Percentiles rank a stretch among this genome's conserved stretches.
Conservation (phyloP, 1,140 invertebrate species). For the Maniola jurtina region DNA sequence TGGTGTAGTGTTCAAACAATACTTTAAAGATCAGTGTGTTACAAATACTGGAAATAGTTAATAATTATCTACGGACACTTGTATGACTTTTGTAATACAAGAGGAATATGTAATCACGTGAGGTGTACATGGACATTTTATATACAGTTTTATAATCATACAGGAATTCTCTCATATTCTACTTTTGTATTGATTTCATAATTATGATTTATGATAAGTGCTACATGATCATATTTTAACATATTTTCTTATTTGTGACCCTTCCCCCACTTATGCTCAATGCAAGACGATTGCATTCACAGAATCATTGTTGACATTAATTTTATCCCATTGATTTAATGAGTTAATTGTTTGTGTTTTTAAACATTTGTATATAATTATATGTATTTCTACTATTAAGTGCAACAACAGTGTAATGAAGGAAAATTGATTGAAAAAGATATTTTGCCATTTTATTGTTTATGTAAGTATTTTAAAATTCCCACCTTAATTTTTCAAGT, state of each 20-base stretch:
- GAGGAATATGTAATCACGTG: conserved; percentile 60
- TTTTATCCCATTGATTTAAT: conserved; percentile 29
- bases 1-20: conserved; percentile 54
- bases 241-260: conserved; percentile 27
- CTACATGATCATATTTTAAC: conserved; percentile 22
- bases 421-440: conserved; percentile 60
- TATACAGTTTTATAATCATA: conserved; percentile 73
- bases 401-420: conserved; percentile 72
- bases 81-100: conserved; percentile 70
- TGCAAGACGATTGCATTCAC: conserved; percentile 8
- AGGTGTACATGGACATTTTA: conserved; percentile 66
- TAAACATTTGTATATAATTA: conserved; percentile 62
- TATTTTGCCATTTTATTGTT: conserved; percentile 52
- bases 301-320: conserved; percentile 17
- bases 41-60: conserved; percentile 45
- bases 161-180: conserved; percentile 71
- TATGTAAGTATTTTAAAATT: conserved; percentile 39
- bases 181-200: conserved; percentile 43
- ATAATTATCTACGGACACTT: conserved; percentile 54
- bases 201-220: conserved; percentile 8
- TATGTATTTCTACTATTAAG: conserved; percentile 65
- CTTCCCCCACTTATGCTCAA: conserved; percentile 7
- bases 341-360: conserved; percentile 46
- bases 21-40: conserved; percentile 53
- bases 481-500: conserved; percentile 52